Evolutionary conservation across 2,113 vertebrate species (phyloP).

Genomic region (Lamprotornis superbus): DNA sequence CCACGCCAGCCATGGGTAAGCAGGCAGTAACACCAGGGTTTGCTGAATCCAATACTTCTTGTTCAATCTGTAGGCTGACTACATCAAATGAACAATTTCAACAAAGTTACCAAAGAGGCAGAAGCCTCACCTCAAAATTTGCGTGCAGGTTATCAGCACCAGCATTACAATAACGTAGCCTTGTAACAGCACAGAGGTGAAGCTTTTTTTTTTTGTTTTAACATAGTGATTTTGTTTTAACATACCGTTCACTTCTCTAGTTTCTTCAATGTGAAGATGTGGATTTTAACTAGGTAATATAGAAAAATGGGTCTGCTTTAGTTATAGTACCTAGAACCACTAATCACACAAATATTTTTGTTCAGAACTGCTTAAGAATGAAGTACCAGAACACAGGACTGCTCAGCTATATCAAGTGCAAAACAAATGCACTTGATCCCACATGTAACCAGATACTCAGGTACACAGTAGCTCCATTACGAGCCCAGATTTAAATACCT

Average conservation of each 20-base stretch:
- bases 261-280: neutral
- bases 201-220: neutral
- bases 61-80: neutral
- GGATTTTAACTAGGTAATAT: neutral
- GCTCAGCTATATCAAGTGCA: neutral
- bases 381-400: neutral
- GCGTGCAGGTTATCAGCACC: neutral
- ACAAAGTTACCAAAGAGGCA: neutral
- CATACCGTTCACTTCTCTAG: neutral
- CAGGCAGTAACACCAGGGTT: neutral
- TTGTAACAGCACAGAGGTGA: neutral
- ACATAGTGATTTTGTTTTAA: neutral
- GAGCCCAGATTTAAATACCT: neutral
- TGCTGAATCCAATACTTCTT: rapidly evolving
- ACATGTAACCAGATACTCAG: neutral
- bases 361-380: neutral
- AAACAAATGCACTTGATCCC: neutral
- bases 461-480: neutral
- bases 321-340: neutral
- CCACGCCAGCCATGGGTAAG: neutral
- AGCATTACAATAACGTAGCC: neutral
- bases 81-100: neutral
- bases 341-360: neutral
- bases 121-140: neutral
- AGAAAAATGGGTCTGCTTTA: neutral